Evolutionary conservation across 1,140 invertebrate genomes (phyloP).

Genomic region (Antheraea pernyi): DNA sequence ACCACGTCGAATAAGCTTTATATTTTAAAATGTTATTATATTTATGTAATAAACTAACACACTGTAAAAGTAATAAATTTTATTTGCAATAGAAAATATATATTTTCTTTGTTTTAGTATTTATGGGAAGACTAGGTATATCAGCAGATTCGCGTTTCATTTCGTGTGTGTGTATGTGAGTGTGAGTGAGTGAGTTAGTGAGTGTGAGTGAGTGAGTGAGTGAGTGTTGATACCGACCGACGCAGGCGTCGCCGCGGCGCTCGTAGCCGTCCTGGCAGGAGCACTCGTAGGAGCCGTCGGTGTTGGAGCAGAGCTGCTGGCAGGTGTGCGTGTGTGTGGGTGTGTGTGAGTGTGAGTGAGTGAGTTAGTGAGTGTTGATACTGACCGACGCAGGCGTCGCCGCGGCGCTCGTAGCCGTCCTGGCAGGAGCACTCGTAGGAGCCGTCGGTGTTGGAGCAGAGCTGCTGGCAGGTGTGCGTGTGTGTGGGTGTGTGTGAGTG

Average conservation of each 20-base stretch:
- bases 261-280: constrained; percentile 87
- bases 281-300: constrained; percentile 89
- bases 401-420: constrained; percentile 82
- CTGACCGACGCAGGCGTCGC: constrained; percentile 88
- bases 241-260: constrained; percentile 86
- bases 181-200: too few relatives aligned
- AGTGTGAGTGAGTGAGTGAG: constrained; percentile 69
- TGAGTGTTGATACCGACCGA: constrained; percentile 78
- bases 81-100: too few relatives aligned
- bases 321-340: constrained; percentile 87
- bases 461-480: constrained; percentile 86
- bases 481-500: constrained; percentile 90
- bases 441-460: constrained; percentile 89
- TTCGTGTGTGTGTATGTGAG: constrained; percentile 73
- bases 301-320: constrained; percentile 89
- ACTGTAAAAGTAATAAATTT: too few relatives aligned
- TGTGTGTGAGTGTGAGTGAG: constrained; percentile 94
- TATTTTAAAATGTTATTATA: too few relatives aligned
- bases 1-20: too few relatives aligned
- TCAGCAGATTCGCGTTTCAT: constrained; percentile 78
- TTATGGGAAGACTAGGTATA: too few relatives aligned
- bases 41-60: too few relatives aligned
- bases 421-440: constrained; percentile 88
- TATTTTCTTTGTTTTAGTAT: too few relatives aligned
- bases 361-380: too few relatives aligned